Evolutionary conservation across 2,888 invertebrate genomes (phyloP).

Genomic region (Timandra comae): DNA sequence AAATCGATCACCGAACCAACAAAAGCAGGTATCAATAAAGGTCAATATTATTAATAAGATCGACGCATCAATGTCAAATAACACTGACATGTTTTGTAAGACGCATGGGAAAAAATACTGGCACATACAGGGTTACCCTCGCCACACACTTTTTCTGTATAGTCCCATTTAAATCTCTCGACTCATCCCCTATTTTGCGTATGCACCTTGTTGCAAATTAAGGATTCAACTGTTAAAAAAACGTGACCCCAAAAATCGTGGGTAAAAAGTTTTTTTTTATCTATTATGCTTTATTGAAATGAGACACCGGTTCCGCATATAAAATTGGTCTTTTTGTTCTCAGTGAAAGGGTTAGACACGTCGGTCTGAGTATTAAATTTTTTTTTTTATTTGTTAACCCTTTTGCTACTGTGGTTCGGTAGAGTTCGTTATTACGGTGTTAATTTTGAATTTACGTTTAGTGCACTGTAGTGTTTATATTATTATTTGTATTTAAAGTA

Average conservation of each 20-base stretch:
- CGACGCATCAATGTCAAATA: constrained; percentile 61
- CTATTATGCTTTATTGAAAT: constrained; percentile 71
- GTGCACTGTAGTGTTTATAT: too few relatives aligned
- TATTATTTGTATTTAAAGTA: constrained; percentile 42
- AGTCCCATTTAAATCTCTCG: constrained; percentile 67
- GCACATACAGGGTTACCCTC: constrained; percentile 39
- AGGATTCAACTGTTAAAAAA: constrained; percentile 67
- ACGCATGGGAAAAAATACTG: constrained; percentile 58
- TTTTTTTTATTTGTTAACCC: constrained; percentile 49
- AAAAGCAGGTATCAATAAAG: constrained; percentile 24
- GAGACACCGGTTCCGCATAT: constrained; percentile 73
- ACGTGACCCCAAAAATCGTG: constrained; percentile 71
- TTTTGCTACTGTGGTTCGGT: constrained; percentile 58
- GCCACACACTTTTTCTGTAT: constrained; percentile 55
- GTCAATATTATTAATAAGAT: constrained; percentile 40
- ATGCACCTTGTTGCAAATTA: constrained; percentile 78
- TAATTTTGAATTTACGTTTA: constrained; percentile 59
- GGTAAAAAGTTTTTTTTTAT: constrained; percentile 72
- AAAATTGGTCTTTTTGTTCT: constrained; percentile 70
- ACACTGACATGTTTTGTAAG: constrained; percentile 54
- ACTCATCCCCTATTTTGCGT: constrained; percentile 59
- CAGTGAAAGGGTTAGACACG: constrained; percentile 58
- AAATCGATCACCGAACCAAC: constrained; percentile 29
- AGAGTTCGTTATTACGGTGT: constrained; percentile 66
- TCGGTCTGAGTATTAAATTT: constrained; percentile 46